Conservation (phyloP, 1,140 invertebrate species). For the Dreissena rostriformis region DNA sequence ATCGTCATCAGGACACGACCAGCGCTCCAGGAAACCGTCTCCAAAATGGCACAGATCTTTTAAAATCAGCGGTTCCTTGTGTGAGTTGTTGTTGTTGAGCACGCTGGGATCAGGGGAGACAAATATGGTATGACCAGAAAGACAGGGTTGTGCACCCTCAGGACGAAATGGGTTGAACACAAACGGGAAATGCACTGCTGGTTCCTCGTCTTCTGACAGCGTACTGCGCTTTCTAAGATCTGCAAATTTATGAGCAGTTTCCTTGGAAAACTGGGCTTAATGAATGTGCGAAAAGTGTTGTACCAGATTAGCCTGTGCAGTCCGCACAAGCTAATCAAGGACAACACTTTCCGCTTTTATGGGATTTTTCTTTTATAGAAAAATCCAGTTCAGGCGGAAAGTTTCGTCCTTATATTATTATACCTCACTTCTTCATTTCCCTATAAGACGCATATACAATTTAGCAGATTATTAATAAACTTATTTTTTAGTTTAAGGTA, state of each 20-base stretch:
- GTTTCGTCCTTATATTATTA: no score
- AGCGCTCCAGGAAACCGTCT: conserved; percentile 37
- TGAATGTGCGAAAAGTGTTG: no score
- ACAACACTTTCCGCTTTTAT: no score
- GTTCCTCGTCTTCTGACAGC: conserved; percentile 64
- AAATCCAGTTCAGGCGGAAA: no score
- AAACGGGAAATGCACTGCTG: conserved; percentile 65
- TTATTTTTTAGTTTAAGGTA: no score
- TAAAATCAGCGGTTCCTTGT: conserved; percentile 42
- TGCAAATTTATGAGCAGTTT: conserved; percentile 36
- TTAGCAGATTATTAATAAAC: no score
- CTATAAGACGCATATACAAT: no score
- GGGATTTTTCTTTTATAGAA: no score
- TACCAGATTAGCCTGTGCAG: no score
- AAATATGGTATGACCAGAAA: conserved; percentile 58
- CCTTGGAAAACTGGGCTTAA: no score
- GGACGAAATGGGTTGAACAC: conserved; percentile 60
- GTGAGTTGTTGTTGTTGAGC: conserved; percentile 61
- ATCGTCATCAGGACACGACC: conserved; percentile 4
- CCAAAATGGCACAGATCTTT: conserved; percentile 46
- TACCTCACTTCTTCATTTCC: no score
- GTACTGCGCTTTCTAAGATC: conserved; percentile 65
- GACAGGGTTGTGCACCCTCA: conserved; percentile 48
- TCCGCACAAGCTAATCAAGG: no score
- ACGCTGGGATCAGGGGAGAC: conserved; percentile 53